Evolutionary conservation across 2,113 vertebrate genomes (phyloP), one percentile per base, ranked within the genome.

Genomic region (Mixornis gularis): DNA sequence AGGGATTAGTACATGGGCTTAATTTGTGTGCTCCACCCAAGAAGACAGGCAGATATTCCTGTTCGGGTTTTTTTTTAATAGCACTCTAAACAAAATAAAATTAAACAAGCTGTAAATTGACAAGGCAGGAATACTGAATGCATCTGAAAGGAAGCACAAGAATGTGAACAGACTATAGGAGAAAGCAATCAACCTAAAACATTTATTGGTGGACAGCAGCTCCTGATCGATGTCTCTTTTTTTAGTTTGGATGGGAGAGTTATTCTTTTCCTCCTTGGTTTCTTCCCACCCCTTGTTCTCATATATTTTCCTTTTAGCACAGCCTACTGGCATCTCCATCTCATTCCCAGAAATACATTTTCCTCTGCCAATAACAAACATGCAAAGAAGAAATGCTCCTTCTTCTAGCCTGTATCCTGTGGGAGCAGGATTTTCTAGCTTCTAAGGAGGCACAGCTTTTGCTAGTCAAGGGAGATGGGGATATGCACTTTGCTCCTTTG

Each of bases 391-490:
- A 91, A 93, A 30, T 41, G 46, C 7, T 90, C 20, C 63, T 90
- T 92, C 41, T 60, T 55, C 19, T 48, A 55, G 25, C 17, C 30
- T 36, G n/a, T 30, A 41, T 30, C 36, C 36, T 49, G 36, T 86
- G 59, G 53, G 32, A 82, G 70, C 17, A 69, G 65, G 46, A 65
- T 62, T 49, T 93, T 87, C 63, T 27, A 87, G 66, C 46, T 89
- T 60, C 43, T 76, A 66, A 74, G 29, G 44, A 92, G 63, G 44
- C 62, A 86, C 16, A 90, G 49, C 30, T 64, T 78, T 32, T 72
- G 43, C 40, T 66, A 80, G 52, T 55, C 48, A 70, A 68, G 69
- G 70, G 38, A 72, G 49, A 71, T 30, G 26, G 55, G 40, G 66
- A 87, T 38, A 79, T 8, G 49, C 74, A 85, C 73, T 91, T 79